These are phyloP conservation scores for Phallusia fumigata DNA, from an alignment of 23 tunicate genomes.

Conservation along the genomic window DNA sequence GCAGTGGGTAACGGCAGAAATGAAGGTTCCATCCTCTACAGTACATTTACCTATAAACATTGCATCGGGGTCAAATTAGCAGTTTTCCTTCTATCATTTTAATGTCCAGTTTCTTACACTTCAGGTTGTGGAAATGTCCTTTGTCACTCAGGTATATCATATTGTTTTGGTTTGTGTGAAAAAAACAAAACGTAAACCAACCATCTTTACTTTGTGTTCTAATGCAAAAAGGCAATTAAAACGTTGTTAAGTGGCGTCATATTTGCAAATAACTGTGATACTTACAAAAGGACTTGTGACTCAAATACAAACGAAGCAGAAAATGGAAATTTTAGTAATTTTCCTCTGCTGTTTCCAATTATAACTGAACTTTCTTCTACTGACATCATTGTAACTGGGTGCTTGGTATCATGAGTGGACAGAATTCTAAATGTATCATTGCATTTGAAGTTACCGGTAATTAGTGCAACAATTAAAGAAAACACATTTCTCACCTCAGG, in stretches of 20 bases:
- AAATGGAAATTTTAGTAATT: neutral
- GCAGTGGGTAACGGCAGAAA: neutral
- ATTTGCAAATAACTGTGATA: neutral
- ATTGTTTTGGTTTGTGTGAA: neutral
- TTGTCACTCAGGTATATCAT: neutral
- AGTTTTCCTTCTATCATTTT: neutral
- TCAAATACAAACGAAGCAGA: neutral
- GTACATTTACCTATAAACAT: neutral
- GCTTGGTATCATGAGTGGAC: neutral
- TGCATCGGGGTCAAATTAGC: neutral
- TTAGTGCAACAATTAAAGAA: too few species aligned
- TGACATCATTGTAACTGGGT: neutral
- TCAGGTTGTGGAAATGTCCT: neutral
- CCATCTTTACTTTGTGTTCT: neutral
- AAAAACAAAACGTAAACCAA: neutral
- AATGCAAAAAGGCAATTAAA: neutral
- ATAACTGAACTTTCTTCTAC: neutral
- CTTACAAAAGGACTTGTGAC: neutral
- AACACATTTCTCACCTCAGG: too few species aligned
- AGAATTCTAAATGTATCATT: neutral
- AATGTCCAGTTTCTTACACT: neutral
- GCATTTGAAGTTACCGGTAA: too few species aligned
- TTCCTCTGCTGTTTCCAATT: neutral
- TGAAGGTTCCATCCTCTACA: neutral
- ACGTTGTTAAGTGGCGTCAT: too few species aligned